Evolutionary conservation across 1,140 invertebrate genomes (phyloP).

Genomic region (Drosophila tristis): DNA sequence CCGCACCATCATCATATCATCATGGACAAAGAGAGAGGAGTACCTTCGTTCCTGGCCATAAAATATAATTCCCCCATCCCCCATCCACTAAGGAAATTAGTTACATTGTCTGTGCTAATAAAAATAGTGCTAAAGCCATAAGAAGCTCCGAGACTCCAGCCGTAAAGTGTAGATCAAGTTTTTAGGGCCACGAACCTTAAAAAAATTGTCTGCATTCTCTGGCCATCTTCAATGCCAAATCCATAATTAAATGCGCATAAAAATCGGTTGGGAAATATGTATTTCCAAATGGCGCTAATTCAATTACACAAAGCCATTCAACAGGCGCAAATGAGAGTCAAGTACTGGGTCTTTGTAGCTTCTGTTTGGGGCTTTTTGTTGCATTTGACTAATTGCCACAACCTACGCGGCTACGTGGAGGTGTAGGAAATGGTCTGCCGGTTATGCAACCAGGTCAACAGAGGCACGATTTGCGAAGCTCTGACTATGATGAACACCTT

Average conservation of each 20-base stretch:
- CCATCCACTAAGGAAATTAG: constrained; percentile 38
- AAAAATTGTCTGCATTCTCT: constrained; percentile 28
- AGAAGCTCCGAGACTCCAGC: constrained; percentile 23
- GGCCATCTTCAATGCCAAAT: constrained; percentile 40
- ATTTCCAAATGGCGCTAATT: constrained; percentile 64
- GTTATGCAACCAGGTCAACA: constrained; percentile 74
- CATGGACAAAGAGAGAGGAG: background rate
- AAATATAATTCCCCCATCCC: constrained; percentile 34
- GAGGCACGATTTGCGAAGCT: constrained; percentile 57
- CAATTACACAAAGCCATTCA: constrained; percentile 66
- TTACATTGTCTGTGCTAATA: constrained; percentile 73
- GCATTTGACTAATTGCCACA: constrained; percentile 64
- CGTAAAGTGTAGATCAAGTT: constrained; percentile 39
- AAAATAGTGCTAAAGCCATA: constrained; percentile 71
- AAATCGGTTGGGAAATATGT: constrained; percentile 38
- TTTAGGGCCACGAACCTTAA: constrained; percentile 44
- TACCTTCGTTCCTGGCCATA: constrained; percentile 26
- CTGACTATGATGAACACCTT: constrained; percentile 60
- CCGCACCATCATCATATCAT: constrained; percentile 13
- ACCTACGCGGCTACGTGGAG: constrained; percentile 31
- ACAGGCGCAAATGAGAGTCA: constrained; percentile 39
- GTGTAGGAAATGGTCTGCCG: constrained; percentile 63
- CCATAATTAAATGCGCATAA: constrained; percentile 73
- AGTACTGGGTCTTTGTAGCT: constrained; percentile 36
- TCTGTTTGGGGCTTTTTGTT: constrained; percentile 23